Evolutionary conservation across 2,797 vertebrate genomes (phyloP).

Genomic region (Ataeniobius toweri): DNA sequence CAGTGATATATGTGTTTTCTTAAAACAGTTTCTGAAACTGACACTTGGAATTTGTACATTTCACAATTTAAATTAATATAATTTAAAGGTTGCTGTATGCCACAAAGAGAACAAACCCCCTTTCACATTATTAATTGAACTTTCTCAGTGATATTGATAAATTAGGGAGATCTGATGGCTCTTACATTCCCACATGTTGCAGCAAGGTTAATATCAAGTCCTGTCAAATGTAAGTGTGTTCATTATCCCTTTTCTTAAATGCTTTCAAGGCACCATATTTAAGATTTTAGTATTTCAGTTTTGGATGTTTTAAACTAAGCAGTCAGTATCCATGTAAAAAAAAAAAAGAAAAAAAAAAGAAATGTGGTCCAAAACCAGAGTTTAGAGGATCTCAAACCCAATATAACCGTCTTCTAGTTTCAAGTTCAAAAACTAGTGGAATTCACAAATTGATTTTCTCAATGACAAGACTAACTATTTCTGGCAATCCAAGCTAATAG

Average conservation of each 20-base stretch:
- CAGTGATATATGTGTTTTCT: conserved; percentile 21
- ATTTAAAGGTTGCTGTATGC: not conserved
- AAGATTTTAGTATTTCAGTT: too few species aligned
- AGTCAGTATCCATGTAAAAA: too few species aligned
- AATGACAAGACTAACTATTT: not conserved
- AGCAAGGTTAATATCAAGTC: too few species aligned
- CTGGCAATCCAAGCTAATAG: not conserved
- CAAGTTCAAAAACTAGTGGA: not conserved
- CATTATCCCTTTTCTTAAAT: too few species aligned
- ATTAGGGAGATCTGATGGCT: not conserved
- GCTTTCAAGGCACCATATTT: too few species aligned
- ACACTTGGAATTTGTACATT: not conserved
- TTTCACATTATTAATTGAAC: not conserved
- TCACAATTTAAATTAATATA: not conserved
- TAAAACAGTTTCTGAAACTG: not conserved
- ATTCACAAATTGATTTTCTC: not conserved
- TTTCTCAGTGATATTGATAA: not conserved
- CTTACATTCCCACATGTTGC: not conserved
- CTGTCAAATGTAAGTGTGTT: too few species aligned
- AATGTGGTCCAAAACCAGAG: too few species aligned
- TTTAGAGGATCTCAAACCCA: not conserved
- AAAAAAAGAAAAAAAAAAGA: too few species aligned
- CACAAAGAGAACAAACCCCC: not conserved
- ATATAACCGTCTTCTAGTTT: not conserved
- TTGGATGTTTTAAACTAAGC: too few species aligned